phyloP scores from a whole-genome alignment of 1,140 invertebrate species.

The Drosophila tropicalis region DNA sequence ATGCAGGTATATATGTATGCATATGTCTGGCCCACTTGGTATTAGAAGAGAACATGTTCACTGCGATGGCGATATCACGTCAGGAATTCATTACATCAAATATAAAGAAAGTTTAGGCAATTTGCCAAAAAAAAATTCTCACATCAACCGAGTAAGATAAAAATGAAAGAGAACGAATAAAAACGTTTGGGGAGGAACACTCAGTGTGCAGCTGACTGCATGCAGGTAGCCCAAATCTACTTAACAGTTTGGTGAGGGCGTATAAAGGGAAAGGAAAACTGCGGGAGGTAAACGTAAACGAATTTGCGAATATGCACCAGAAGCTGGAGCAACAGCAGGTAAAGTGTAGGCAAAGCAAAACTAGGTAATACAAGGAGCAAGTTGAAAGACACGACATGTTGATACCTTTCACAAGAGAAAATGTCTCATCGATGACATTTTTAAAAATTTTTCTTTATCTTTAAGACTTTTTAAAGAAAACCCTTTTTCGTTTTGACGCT shows the following conservation, averaged over 20 bases:
- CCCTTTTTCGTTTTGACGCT: no score
- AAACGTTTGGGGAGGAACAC: constrained; percentile 33
- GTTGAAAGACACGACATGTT: neutral
- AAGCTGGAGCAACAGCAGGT: constrained; percentile 36
- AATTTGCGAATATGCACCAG: constrained; percentile 71
- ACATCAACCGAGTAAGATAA: constrained; percentile 17
- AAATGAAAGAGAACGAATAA: constrained; percentile 2
- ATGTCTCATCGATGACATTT: no score
- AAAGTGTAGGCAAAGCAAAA: constrained; percentile 3
- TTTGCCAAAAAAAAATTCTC: constrained; percentile 55
- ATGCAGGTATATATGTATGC: constrained; percentile 29
- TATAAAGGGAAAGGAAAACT: neutral
- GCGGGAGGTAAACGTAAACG: constrained; percentile 64
- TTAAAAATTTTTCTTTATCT: no score
- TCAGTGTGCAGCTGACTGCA: constrained; percentile 59
- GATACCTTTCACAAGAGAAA: neutral
- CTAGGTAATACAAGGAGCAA: constrained; percentile 3
- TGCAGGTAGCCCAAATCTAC: constrained; percentile 78
- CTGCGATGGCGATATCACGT: constrained; percentile 45
- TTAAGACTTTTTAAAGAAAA: no score
- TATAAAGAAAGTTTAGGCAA: constrained; percentile 81
- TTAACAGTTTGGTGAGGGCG: constrained; percentile 52
- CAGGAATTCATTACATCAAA: constrained; percentile 78
- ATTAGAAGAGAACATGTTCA: constrained; percentile 20
- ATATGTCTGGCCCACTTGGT: constrained; percentile 14